These are phyloP conservation scores for Nebria salina DNA, from an alignment of 2,888 invertebrate species.

Conservation along the genomic window DNA sequence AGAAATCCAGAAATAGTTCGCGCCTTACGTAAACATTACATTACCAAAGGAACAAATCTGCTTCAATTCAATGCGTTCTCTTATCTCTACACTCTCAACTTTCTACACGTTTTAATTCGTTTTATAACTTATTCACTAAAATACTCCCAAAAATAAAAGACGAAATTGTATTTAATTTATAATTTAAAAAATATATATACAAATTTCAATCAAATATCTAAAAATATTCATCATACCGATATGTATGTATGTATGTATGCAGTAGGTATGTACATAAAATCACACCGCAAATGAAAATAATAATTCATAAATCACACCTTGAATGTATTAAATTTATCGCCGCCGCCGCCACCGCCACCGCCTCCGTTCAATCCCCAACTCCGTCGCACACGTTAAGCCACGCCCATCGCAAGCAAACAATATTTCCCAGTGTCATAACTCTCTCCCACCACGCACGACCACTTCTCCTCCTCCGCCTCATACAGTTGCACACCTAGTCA, in stretches of 20 bases:
- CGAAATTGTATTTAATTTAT: neutral
- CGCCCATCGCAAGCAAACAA: slow-evolving; percentile 45
- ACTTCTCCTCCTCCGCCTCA: slow-evolving; percentile 17
- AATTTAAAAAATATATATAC: neutral
- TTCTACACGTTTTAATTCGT: too few species aligned
- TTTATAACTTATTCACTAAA: too few species aligned
- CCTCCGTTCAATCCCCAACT: slow-evolving; percentile 41
- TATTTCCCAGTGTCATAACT: slow-evolving; percentile 42
- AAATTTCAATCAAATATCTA: neutral
- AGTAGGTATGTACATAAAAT: neutral
- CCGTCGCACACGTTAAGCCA: slow-evolving; percentile 44
- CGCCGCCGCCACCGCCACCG: slow-evolving; percentile 35
- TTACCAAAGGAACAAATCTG: neutral
- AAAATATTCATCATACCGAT: neutral
- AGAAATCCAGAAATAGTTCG: neutral
- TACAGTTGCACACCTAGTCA: slow-evolving; percentile 41
- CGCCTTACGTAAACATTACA: neutral
- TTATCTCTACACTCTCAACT: too few species aligned
- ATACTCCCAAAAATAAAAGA: too few species aligned
- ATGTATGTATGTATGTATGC: neutral
- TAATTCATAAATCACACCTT: slow-evolving; percentile 45
- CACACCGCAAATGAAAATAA: slow-evolving; percentile 9
- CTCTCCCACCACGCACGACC: slow-evolving; percentile 17
- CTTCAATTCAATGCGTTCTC: too few species aligned
- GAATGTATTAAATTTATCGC: slow-evolving; percentile 17